Evolutionary conservation across 2,113 vertebrate genomes (phyloP).

Genomic region (Neopipo cinnamomea): DNA sequence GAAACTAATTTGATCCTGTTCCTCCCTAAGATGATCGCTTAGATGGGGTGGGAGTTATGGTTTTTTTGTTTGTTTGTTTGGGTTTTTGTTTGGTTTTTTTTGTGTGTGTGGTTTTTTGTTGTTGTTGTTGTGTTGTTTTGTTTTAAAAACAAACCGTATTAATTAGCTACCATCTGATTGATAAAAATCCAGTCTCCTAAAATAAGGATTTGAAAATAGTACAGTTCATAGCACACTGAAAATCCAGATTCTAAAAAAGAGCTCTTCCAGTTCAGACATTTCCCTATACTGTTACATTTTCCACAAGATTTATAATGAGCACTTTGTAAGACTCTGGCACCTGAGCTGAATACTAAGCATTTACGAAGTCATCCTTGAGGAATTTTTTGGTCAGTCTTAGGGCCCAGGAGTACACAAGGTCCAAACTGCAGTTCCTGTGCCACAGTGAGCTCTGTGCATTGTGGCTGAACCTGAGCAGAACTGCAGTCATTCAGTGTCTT

Average conservation of each 20-base stretch:
- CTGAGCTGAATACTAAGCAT: slow-evolving; percentile 9
- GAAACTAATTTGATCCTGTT: not conserved
- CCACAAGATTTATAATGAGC: slow-evolving; percentile 52
- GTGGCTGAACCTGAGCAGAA: not conserved
- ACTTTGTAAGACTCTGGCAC: slow-evolving; percentile 44
- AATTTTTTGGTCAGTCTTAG: not conserved
- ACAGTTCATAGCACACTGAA: not conserved
- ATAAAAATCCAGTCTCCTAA: not conserved
- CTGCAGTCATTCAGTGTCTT: not conserved
- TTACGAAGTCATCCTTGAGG: not conserved
- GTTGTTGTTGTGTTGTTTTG: too few relatives aligned
- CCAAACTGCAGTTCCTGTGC: not conserved
- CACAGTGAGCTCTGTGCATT: accelerated
- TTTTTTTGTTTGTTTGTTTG: not conserved
- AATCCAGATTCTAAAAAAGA: not conserved
- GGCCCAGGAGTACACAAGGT: not conserved
- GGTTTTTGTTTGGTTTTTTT: too few relatives aligned
- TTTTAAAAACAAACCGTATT: not conserved
- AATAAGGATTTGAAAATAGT: not conserved
- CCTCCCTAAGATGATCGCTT: not conserved
- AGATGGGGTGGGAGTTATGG: not conserved
- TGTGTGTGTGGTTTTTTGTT: not conserved
- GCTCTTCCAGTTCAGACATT: not conserved
- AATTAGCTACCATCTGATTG: not conserved
- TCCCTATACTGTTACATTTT: slow-evolving; percentile 20